Percentiles rank a stretch among this genome's conserved stretches.
These are phyloP conservation scores for Globodera rostochiensis DNA, from an alignment of 1,140 invertebrate species.

Conservation along the genomic window DNA sequence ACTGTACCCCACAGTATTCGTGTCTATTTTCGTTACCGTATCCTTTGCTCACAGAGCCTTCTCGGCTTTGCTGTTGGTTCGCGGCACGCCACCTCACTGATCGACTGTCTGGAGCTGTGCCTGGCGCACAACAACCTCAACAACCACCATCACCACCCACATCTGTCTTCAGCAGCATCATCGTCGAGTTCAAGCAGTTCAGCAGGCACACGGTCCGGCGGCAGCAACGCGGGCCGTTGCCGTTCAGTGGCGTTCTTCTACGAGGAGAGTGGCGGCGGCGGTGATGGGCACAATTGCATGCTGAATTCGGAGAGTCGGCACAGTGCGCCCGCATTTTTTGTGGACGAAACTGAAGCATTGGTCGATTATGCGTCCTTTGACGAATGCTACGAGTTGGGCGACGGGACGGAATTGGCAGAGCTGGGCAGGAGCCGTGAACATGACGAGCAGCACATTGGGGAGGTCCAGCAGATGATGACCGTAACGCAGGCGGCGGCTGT, in stretches of 20 bases:
- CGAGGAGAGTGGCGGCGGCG: constrained; percentile 30
- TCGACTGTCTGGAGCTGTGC: constrained; percentile 52
- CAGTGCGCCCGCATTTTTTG: constrained; percentile 42
- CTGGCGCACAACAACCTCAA: constrained; percentile 25
- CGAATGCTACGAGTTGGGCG: constrained; percentile 26
- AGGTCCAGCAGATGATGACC: not conserved
- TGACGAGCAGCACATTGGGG: not conserved
- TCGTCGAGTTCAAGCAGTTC: not conserved
- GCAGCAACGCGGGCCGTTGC: constrained; percentile 9
- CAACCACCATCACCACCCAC: not conserved
- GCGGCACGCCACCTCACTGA: constrained; percentile 35
- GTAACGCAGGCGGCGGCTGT: not conserved
- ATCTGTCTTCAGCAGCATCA: constrained; percentile 2
- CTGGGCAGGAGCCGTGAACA: not conserved
- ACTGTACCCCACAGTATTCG: not conserved
- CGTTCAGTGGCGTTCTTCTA: constrained; percentile 50
- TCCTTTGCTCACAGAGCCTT: constrained; percentile 23
- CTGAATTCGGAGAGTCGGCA: constrained; percentile 45
- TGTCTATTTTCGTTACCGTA: not conserved
- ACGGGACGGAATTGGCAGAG: not conserved
- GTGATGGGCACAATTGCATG: constrained; percentile 41
- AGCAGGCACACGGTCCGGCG: not conserved
- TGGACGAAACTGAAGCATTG: constrained; percentile 45
- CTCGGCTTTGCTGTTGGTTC: constrained; percentile 41
- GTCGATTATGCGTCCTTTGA: constrained; percentile 55